phyloP scores from a whole-genome alignment of 2,797 vertebrate genomes.

The Clamator glandarius region DNA sequence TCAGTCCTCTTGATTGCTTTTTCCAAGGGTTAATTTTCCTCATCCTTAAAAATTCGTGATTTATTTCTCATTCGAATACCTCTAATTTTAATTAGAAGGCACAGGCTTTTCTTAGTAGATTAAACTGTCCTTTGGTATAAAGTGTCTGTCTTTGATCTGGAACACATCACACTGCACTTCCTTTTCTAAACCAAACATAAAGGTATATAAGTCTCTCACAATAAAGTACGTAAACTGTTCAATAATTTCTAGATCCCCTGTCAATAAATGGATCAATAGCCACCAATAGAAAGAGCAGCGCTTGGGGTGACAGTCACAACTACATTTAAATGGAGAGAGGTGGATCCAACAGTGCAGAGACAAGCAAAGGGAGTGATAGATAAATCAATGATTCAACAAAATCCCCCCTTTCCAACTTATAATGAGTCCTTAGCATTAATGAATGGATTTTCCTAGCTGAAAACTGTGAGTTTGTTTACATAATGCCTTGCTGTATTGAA shows the following conservation, averaged over 20 bases:
- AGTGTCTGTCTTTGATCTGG: neutral
- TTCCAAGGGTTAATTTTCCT: neutral
- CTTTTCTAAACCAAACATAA: neutral
- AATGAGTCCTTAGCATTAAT: neutral
- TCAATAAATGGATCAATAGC: neutral
- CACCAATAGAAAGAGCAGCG: neutral
- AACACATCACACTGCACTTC: neutral
- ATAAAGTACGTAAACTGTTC: neutral
- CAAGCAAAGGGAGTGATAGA: neutral
- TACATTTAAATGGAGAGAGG: neutral
- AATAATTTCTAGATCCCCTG: neutral
- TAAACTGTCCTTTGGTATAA: neutral
- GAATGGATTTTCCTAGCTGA: neutral
- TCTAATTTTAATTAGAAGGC: conserved; percentile 6
- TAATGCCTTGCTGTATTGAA: neutral
- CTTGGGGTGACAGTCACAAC: neutral
- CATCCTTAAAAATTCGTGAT: neutral
- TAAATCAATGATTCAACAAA: accelerated
- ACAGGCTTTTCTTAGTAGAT: neutral
- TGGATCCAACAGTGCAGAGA: neutral
- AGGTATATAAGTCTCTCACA: neutral
- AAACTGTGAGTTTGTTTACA: neutral
- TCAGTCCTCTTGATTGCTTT: neutral
- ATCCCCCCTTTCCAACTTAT: neutral
- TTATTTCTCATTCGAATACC: conserved; percentile 22